Evolutionary conservation across 2,797 vertebrate species (phyloP), one percentile per base, ranked within the genome.

Genomic region (Leuciscus waleckii): DNA sequence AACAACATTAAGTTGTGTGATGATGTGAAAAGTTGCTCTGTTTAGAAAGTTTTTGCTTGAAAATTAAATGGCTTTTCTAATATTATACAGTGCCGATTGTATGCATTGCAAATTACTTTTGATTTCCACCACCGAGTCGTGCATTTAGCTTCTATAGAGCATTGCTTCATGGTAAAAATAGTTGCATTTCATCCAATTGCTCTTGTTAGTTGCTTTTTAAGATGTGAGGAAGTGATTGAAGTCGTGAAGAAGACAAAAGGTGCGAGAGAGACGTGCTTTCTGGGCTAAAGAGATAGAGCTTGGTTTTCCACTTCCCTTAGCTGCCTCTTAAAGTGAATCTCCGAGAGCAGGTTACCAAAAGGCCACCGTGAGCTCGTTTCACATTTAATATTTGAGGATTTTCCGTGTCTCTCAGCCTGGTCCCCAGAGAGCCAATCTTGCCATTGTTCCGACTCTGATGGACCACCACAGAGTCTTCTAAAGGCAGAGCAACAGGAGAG

Each of bases 301-400:
- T 73, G 32, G 68, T 80, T 7, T 75, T 32, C 54, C 29, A 13
- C 23, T 70, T 80, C 4, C 23, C 21, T 69, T 43, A 35, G 51
- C 51, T 74, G 61, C 32, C 19, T 68, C 41, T 29, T 81, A 29
- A 77, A 84, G 49, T 43, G 68, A 51, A 56, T 84, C 73, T 63
- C 41, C 75, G 61, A 80, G 67, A 85, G 29, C 49, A 37, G 37
- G 83, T 78, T 32, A 84, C 73, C 51, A 17, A 56, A 39, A 82
- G 86, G 4, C 32, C 77, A 54, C 37, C 83, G 70, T 51, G 78
- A 86, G 54, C 61, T 78, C 63, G 51, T 89, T 82, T 75, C 88
- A 85, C 91, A 92, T 91, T 69, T 76, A 89, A 77, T 92, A 91
- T 91, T 92, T 92, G 88, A 89, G 85, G 69, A 87, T 89, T 35